These are phyloP conservation scores for Hapalemur alaotrensis DNA, from an alignment of 2,797 vertebrate genomes.

Conservation along the genomic window DNA sequence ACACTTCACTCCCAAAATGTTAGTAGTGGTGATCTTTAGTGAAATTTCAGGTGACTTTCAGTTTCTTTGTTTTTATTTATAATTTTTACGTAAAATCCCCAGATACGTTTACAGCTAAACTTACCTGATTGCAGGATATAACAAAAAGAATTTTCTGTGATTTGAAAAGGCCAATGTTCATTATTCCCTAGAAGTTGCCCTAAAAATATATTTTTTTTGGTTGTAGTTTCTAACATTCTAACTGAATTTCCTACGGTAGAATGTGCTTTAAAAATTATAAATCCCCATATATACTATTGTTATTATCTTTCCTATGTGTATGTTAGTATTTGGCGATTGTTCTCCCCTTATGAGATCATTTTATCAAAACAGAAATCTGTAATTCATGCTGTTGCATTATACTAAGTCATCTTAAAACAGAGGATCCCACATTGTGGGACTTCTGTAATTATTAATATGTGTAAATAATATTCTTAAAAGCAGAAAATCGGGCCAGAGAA, in stretches of 20 bases:
- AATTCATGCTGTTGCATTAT: neutral
- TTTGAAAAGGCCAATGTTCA: neutral
- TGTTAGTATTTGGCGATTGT: neutral
- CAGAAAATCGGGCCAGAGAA: neutral
- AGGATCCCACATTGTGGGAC: neutral
- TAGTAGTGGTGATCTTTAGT: neutral
- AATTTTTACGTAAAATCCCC: neutral
- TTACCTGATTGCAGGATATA: neutral
- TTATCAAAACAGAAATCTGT: neutral
- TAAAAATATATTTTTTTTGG: neutral
- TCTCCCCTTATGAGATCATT: constrained; percentile 2
- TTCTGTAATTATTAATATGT: neutral
- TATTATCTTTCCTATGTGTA: neutral
- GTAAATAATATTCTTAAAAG: neutral
- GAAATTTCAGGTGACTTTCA: neutral
- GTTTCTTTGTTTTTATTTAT: neutral
- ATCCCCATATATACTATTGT: neutral
- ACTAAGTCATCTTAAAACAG: neutral
- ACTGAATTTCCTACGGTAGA: neutral
- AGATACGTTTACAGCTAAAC: neutral
- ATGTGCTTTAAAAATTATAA: neutral
- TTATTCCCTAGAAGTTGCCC: neutral
- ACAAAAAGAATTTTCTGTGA: neutral
- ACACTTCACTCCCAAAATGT: neutral
- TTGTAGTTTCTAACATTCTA: neutral